These are phyloP conservation scores for Chrysolina haemoptera DNA, from an alignment of 2,888 invertebrate genomes.

Conservation along the genomic window DNA sequence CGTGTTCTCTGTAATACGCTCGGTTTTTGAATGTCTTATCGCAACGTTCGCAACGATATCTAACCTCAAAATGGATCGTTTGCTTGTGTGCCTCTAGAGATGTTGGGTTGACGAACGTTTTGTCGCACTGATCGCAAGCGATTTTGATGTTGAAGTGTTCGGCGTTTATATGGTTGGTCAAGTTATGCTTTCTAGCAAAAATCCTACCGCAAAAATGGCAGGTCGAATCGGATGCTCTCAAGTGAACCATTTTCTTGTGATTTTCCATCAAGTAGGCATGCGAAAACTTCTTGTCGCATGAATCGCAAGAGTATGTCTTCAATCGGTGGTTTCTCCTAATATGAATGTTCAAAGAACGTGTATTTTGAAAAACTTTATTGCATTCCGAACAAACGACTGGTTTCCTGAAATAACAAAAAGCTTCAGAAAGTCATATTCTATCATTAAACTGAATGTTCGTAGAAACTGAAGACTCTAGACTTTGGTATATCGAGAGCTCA, in stretches of 20 bases:
- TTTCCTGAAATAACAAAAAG: conserved; percentile 15
- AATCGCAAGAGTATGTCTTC: conserved; percentile 13
- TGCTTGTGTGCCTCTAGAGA: not conserved
- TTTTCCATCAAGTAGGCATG: conserved; percentile 1
- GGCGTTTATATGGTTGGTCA: not conserved
- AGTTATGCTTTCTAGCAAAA: not conserved
- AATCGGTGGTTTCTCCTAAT: not conserved
- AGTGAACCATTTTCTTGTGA: conserved; percentile 21
- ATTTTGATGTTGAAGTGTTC: conserved; percentile 6
- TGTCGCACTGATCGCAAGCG: not conserved
- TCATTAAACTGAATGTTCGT: no score
- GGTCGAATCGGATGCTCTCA: not conserved
- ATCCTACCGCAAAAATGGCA: conserved; percentile 15
- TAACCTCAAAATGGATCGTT: not conserved
- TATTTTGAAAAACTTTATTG: not conserved
- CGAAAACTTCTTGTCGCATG: conserved; percentile 11
- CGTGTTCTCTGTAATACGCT: conserved; percentile 6
- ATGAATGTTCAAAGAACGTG: not conserved
- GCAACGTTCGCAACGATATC: conserved; percentile 6
- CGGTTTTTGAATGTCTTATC: conserved; percentile 1
- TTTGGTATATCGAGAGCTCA: no score
- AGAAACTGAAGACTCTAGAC: no score
- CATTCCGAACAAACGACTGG: not conserved
- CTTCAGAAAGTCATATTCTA: not conserved
- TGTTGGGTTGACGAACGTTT: not conserved